Evolutionary conservation across 2,888 invertebrate genomes (phyloP).

Genomic region (Frankliniella intonsa): DNA sequence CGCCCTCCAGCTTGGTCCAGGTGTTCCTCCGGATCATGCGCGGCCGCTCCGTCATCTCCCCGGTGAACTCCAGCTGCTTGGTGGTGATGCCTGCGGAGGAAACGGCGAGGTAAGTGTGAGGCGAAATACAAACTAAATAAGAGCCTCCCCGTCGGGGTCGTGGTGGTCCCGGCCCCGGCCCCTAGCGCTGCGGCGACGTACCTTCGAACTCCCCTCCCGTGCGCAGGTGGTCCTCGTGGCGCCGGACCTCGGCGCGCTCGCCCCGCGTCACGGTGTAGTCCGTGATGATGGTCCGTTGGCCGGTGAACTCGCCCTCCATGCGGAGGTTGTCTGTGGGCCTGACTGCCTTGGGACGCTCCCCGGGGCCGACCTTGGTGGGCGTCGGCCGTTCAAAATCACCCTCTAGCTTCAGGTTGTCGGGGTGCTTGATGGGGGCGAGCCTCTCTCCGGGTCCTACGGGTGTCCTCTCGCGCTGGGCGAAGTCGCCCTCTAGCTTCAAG

Average conservation of each 20-base stretch:
- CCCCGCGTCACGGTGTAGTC: constrained; percentile 58
- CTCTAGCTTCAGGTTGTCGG: constrained; percentile 50
- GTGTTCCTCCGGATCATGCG: constrained; percentile 66
- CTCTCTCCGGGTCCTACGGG: constrained; percentile 48
- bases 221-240: constrained; percentile 61
- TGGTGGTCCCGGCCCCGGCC: neutral
- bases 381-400: constrained; percentile 49
- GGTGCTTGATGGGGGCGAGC: constrained; percentile 46
- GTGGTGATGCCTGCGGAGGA: constrained; percentile 62
- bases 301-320: constrained; percentile 50
- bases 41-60: constrained; percentile 60
- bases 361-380: constrained; percentile 43
- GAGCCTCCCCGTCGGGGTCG: neutral
- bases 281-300: constrained; percentile 38
- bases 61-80: constrained; percentile 62
- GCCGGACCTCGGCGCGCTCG: constrained; percentile 61
- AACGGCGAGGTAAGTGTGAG: constrained; percentile 18
- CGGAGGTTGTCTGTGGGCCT: constrained; percentile 46
- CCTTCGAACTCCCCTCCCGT: constrained; percentile 63
- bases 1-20: constrained; percentile 72
- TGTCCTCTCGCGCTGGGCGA: constrained; percentile 38
- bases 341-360: constrained; percentile 47
- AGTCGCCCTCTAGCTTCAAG: constrained; percentile 35
- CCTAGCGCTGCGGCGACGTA: constrained; percentile 39
- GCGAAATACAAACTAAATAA: constrained; percentile 32